Percentiles rank a stretch among this genome's conserved stretches.
phyloP scores from a whole-genome alignment of 1,140 invertebrate species.

The Ostrea denselamellosa region DNA sequence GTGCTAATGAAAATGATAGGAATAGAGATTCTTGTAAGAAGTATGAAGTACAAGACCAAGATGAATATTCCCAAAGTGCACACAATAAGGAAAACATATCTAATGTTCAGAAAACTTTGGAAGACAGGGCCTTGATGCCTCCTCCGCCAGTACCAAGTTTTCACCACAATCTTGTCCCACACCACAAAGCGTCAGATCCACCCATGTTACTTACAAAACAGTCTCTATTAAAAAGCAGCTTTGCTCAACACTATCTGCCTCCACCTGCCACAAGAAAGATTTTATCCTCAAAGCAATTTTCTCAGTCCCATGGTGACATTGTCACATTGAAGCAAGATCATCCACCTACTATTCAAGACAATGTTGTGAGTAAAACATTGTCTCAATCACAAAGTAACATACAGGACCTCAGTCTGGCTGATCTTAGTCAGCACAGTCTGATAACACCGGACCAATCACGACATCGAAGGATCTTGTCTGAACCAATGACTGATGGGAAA shows the following conservation, averaged over 20 bases:
- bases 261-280: conserved; percentile 45
- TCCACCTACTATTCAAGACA: not conserved
- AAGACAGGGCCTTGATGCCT: conserved; percentile 42
- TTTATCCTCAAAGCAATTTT: conserved; percentile 23
- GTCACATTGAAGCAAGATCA: not conserved
- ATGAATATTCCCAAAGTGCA: not conserved
- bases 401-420: not conserved
- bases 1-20: not conserved
- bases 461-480: conserved; percentile 3
- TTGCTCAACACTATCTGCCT: conserved; percentile 59
- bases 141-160: conserved; percentile 49
- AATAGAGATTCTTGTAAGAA: conserved; percentile 2
- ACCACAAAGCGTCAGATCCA: conserved; percentile 36
- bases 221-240: conserved; percentile 57
- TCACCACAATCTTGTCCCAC: conserved; percentile 40
- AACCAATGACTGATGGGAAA: not conserved
- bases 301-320: not conserved
- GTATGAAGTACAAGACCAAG: not conserved
- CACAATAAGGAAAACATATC: conserved; percentile 13
- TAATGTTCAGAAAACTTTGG: not conserved
- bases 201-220: conserved; percentile 56
- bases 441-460: conserved; percentile 15
- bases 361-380: not conserved
- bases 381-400: conserved; percentile 3
- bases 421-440: not conserved